Evolutionary conservation across 2,888 invertebrate genomes (phyloP).

Genomic region (Halocaridina rubra): DNA sequence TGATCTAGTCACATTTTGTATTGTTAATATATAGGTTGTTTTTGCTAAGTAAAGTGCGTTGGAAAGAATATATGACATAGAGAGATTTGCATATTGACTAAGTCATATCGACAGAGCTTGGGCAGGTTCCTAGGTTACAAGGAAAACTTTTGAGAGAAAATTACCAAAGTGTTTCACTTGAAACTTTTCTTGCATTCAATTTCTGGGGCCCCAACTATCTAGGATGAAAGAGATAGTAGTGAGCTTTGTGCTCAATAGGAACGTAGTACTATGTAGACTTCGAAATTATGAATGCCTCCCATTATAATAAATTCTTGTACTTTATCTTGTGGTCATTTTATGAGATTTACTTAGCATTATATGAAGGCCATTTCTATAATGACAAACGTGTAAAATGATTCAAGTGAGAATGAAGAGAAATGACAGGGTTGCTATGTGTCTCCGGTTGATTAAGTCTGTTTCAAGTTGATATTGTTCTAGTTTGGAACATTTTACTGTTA

Average conservation of each 20-base stretch:
- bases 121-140: background rate
- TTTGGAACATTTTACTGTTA: no score
- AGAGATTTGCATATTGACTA: no score
- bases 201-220: conserved; percentile 21
- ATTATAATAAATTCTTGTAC: background rate
- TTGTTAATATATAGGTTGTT: no score
- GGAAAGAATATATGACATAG: no score
- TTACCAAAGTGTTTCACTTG: background rate
- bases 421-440: background rate
- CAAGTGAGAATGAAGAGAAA: background rate
- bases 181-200: conserved; percentile 2
- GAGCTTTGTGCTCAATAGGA: conserved; percentile 12
- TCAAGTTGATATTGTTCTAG: no score
- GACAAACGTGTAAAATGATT: background rate
- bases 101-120: background rate
- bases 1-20: no score
- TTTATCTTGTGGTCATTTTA: background rate
- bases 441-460: no score
- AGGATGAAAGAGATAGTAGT: conserved; percentile 10
- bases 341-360: background rate
- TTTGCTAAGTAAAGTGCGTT: no score
- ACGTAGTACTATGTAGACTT: conserved; percentile 21
- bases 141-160: background rate
- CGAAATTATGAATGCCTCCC: background rate
- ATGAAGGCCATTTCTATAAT: no score